Evolutionary conservation across 1,140 invertebrate species (phyloP).

Genomic region (Sarcophaga peregrina): DNA sequence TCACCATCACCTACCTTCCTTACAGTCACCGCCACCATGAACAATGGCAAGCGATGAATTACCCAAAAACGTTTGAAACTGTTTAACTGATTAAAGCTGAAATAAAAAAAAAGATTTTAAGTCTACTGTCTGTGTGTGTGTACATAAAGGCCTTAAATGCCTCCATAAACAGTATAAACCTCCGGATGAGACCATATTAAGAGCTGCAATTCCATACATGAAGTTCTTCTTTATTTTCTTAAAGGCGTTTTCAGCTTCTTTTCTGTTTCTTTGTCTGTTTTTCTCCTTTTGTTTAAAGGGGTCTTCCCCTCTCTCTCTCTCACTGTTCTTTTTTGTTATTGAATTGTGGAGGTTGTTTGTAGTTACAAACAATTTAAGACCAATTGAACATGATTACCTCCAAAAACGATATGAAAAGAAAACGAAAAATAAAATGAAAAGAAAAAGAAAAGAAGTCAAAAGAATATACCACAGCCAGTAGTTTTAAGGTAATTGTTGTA

Average conservation of each 20-base stretch:
- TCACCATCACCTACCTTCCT: neutral
- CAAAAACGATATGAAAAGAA: neutral
- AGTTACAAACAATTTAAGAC: constrained; percentile 40
- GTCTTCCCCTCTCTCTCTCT: neutral
- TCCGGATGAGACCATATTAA: neutral
- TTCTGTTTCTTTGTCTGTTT: neutral
- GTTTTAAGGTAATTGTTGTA: too few relatives aligned
- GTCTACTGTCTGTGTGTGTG: neutral
- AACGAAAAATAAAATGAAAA: too few relatives aligned
- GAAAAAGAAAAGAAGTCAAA: neutral
- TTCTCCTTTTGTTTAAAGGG: neutral
- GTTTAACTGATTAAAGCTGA: constrained; percentile 5
- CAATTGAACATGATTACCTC: constrained; percentile 38
- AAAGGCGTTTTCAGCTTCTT: neutral
- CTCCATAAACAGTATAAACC: neutral
- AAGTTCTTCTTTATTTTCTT: neutral
- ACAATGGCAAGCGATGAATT: neutral
- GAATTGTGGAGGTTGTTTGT: constrained; percentile 41
- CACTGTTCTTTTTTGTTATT: constrained; percentile 22
- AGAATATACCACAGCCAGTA: neutral
- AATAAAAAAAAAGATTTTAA: neutral
- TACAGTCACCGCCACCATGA: neutral
- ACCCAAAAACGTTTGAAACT: neutral
- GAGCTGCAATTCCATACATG: neutral
- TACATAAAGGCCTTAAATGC: neutral